Conservation (phyloP, 2,113 vertebrate species). For the Brachyistius frenatus region DNA sequence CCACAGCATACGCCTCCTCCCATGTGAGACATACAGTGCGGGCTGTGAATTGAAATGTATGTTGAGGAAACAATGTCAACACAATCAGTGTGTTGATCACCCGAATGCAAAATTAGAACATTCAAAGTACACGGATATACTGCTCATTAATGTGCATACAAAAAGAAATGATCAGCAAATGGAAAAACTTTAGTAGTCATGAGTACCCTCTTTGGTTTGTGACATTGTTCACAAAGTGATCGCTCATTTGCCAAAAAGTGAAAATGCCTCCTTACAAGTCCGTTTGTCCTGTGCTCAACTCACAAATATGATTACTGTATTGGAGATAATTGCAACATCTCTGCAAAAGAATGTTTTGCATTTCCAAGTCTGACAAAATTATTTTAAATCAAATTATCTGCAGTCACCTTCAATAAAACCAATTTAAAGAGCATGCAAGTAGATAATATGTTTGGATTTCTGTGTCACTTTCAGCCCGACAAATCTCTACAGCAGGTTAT, state of each 20-base stretch:
- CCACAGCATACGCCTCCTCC: conserved; percentile 29
- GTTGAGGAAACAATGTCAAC: conserved; percentile 51
- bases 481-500: conserved; percentile 49
- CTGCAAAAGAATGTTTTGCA: conserved; percentile 24
- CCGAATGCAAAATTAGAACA: conserved; percentile 39
- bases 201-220: conserved; percentile 80
- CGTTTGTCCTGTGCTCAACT: conserved; percentile 17
- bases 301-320: conserved; percentile 42
- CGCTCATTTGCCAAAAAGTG: conserved; percentile 39
- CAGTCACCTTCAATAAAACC: conserved; percentile 44
- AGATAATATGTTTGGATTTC: conserved; percentile 22
- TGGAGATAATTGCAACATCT: conserved; percentile 39
- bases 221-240: conserved; percentile 56
- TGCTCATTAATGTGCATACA: conserved; percentile 52
- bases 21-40: conserved; percentile 12
- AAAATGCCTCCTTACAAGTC: conserved; percentile 23
- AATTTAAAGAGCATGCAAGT: conserved; percentile 42
- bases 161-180: conserved; percentile 42
- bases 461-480: conserved; percentile 20
- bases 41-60: conserved; percentile 49
- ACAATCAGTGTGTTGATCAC: conserved; percentile 30
- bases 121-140: conserved; percentile 62
- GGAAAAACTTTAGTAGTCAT: conserved; percentile 46
- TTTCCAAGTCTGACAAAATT: conserved; percentile 1
- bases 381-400: conserved; percentile 31